A percentile compares a stretch with the other conserved stretches of the same genome.
phyloP scores from a whole-genome alignment of 2,888 invertebrate species.

The Aphodius granarius region DNA sequence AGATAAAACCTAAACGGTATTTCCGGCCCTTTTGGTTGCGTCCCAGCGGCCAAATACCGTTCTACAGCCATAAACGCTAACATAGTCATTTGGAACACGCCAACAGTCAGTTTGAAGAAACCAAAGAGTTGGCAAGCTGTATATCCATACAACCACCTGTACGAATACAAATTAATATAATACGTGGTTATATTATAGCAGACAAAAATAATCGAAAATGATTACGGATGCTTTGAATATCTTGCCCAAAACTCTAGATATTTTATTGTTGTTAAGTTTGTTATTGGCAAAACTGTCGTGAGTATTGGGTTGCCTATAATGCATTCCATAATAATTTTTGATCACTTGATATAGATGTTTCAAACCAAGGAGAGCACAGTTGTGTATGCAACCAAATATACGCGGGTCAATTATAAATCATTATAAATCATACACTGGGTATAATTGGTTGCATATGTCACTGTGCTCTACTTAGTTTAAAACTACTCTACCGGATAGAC shows the following conservation, averaged over 20 bases:
- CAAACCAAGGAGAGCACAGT: no score
- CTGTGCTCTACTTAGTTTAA: not conserved
- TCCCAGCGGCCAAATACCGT: constrained; percentile 56
- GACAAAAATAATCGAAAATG: not conserved
- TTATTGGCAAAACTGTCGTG: not conserved
- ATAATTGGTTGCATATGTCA: no score
- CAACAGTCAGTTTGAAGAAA: constrained; percentile 60
- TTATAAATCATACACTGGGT: no score
- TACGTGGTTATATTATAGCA: not conserved
- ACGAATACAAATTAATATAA: constrained; percentile 34
- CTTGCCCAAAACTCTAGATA: not conserved
- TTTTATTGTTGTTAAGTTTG: not conserved
- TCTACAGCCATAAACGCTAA: constrained; percentile 57
- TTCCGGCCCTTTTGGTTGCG: constrained; percentile 53
- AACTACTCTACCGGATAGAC: not conserved
- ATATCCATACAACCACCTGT: constrained; percentile 60
- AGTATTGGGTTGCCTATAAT: not conserved
- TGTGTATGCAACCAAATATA: no score
- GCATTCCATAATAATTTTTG: not conserved
- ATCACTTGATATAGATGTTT: no score
- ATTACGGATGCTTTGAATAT: not conserved
- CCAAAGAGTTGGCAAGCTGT: constrained; percentile 60
- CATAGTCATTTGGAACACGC: constrained; percentile 59
- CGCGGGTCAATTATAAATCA: no score
- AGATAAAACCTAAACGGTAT: constrained; percentile 55